These are phyloP conservation scores for Spodoptera littoralis DNA, from an alignment of 2,888 invertebrate species.

Conservation along the genomic window DNA sequence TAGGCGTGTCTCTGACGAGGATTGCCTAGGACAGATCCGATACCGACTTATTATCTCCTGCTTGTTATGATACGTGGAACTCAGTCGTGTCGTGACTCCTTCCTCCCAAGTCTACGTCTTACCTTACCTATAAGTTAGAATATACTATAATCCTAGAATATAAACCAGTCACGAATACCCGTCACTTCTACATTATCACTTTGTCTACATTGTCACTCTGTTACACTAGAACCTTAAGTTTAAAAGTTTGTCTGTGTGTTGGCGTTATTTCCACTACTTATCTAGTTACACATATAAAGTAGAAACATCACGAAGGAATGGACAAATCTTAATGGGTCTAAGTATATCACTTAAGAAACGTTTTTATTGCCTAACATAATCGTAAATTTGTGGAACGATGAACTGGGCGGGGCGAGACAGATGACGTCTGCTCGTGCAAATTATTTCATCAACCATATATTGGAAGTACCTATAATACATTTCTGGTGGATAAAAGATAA, in stretches of 20 bases:
- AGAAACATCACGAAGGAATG: slow-evolving; percentile 47
- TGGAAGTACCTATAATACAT: too few relatives aligned
- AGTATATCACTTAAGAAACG: slow-evolving; percentile 47
- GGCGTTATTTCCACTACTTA: slow-evolving; percentile 64
- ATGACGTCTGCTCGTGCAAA: slow-evolving; percentile 36
- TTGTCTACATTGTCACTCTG: slow-evolving; percentile 60
- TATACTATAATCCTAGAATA: slow-evolving; percentile 61
- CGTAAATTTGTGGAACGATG: slow-evolving; percentile 56
- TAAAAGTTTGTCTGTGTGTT: slow-evolving; percentile 62
- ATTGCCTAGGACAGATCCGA: slow-evolving; percentile 40
- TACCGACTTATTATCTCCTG: slow-evolving; percentile 32
- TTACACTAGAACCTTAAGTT: slow-evolving; percentile 58
- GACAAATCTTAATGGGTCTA: slow-evolving; percentile 50
- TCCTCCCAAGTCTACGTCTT: slow-evolving; percentile 29
- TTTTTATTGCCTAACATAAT: slow-evolving; percentile 62
- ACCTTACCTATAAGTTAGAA: slow-evolving; percentile 50
- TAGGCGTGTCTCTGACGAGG: slow-evolving; percentile 19
- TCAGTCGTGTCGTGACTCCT: slow-evolving; percentile 48
- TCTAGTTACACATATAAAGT: slow-evolving; percentile 46
- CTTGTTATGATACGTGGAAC: slow-evolving; percentile 43
- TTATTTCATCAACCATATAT: slow-evolving; percentile 3
- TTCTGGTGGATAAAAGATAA: too few relatives aligned
- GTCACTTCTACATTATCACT: slow-evolving; percentile 68
- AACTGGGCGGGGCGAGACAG: slow-evolving; percentile 39
- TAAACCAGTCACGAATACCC: slow-evolving; percentile 71